Evolutionary conservation across 2,113 vertebrate genomes (phyloP).

Genomic region (Ploceus nigricollis): DNA sequence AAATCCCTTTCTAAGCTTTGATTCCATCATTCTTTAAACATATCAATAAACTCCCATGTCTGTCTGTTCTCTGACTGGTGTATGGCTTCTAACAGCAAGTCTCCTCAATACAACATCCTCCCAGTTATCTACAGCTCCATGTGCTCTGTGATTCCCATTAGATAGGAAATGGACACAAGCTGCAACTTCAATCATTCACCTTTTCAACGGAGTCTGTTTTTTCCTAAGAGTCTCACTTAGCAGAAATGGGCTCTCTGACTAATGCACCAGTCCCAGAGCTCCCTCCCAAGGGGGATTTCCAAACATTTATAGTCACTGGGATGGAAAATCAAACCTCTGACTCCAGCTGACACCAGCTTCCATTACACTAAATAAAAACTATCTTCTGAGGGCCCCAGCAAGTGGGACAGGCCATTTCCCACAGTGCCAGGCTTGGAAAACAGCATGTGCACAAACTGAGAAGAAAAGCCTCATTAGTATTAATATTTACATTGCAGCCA

Average conservation of each 20-base stretch:
- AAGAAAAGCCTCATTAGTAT: neutral
- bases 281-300: neutral
- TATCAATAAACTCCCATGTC: neutral
- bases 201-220: neutral
- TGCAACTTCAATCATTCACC: neutral
- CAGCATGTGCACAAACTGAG: neutral
- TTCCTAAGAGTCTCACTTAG: neutral
- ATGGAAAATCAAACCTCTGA: constrained; percentile 29
- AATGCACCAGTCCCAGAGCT: neutral
- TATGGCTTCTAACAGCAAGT: neutral
- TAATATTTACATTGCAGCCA: neutral
- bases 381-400: neutral
- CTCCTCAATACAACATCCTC: neutral
- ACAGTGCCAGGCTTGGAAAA: neutral
- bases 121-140: neutral
- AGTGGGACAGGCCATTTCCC: neutral
- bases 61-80: neutral
- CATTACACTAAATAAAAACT: neutral
- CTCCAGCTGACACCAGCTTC: constrained; percentile 40
- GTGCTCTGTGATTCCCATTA: neutral
- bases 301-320: neutral
- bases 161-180: neutral
- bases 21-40: neutral
- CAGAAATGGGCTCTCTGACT: neutral
- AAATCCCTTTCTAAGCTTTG: neutral